Conservation (phyloP, 2,797 vertebrate genomes). For the Poecile montanus region DNA sequence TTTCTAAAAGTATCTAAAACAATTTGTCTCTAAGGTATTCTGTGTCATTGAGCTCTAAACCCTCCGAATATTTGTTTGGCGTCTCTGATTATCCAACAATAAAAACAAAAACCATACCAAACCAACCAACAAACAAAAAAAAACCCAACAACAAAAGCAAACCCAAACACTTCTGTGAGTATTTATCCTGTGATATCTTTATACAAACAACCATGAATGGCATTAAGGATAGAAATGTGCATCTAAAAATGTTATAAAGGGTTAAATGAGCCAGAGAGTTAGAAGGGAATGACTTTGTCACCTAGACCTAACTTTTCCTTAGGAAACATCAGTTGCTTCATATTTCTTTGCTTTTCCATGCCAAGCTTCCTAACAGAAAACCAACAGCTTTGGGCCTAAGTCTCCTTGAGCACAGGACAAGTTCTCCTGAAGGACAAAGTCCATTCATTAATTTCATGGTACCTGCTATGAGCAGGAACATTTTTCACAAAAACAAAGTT, state of each 20-base stretch:
- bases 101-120: neutral
- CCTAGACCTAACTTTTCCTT: neutral
- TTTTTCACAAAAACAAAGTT: neutral
- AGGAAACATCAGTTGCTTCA: neutral
- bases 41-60: neutral
- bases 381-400: neutral
- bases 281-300: neutral
- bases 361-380: neutral
- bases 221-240: neutral
- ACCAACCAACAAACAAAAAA: too few species aligned
- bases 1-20: neutral
- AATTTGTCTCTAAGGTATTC: neutral
- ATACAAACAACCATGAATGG: neutral
- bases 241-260: neutral
- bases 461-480: neutral
- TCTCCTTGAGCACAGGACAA: neutral
- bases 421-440: neutral
- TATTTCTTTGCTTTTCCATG: neutral
- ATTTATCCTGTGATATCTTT: neutral
- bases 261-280: neutral
- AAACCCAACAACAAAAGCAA: neutral
- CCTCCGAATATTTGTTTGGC: slow-evolving; percentile 11
- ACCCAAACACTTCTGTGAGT: neutral
- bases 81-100: neutral
- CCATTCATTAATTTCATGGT: neutral